Evolutionary conservation across 2,797 vertebrate genomes (phyloP).

Genomic region (Tragelaphus oryx): DNA sequence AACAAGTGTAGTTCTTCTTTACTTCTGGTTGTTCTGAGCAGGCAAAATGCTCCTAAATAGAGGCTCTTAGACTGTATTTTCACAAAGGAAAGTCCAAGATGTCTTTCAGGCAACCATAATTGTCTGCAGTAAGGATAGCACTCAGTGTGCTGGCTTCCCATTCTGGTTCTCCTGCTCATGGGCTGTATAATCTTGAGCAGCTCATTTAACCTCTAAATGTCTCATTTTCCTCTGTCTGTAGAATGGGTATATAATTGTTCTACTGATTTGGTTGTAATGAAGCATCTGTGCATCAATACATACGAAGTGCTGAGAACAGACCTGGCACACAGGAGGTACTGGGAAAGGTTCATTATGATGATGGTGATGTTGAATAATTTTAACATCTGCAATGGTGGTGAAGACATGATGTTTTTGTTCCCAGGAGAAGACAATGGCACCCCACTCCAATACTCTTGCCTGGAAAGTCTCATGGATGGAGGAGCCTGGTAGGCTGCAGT

Average conservation of each 20-base stretch:
- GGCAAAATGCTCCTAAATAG: not conserved
- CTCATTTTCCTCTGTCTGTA: not conserved
- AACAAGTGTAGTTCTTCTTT: not conserved
- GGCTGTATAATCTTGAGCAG: not conserved
- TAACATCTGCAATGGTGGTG: not conserved
- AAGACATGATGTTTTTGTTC: not conserved
- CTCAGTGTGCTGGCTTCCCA: not conserved
- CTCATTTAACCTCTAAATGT: not conserved
- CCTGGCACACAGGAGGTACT: not conserved
- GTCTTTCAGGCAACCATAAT: not conserved
- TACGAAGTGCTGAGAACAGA: not conserved
- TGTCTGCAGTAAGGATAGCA: not conserved
- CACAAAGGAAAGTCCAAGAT: not conserved
- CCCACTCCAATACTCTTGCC: too few relatives aligned
- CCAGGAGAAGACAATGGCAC: not conserved
- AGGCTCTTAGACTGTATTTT: not conserved
- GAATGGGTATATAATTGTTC: not conserved
- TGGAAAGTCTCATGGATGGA: too few relatives aligned
- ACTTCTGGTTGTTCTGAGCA: not conserved
- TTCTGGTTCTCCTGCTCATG: not conserved
- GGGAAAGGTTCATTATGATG: not conserved
- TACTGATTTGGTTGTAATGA: not conserved
- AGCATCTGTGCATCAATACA: not conserved
- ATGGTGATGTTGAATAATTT: not conserved
- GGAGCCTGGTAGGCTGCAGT: too few relatives aligned